Evolutionary conservation across 2,113 vertebrate species (phyloP), one percentile per base, ranked within the genome.

Genomic region (Coptodon rendalli): DNA sequence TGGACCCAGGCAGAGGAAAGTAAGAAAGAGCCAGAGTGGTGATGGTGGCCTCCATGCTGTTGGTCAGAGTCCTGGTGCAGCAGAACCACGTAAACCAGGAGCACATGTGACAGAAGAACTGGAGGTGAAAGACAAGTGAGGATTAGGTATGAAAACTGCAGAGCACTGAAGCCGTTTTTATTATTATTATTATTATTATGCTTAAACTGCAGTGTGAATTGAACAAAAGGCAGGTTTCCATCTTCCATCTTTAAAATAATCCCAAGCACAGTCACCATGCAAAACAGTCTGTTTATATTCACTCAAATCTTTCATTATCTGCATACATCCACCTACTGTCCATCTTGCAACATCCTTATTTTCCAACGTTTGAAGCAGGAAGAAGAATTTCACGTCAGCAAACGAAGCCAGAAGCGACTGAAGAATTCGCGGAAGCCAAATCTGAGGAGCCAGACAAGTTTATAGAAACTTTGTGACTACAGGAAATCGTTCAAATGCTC

Each of bases 11-110:
- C 89, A 98, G 83, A 0, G 98, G 98, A 27, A 98, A 99, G 94
- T 97, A 98, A 91, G 86, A 97, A 52, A 99, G 97, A 54, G 98
- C 98, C 92, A 98, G 94, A 68, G 91, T 95, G 61, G 97, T 97
- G 87, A 99, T 96, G 66, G 96, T 95, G 10, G 97, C 95, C 95
- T 99, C 99, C 96, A 96, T 97, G 93, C 97, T 98, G 97, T 99
- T 99, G 79, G 97, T 98, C 82, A 99, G 96, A 68, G 99, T 99
- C 92, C 99, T 96, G 83, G 98, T 99, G 90, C 97, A 98, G 95
- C 97, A 98, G 93, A 97, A 99, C 98, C 98, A 99, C 0, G 98
- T 98, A 93, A 99, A 99, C 99, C 98, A 99, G 38, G 98, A 99
- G 78, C 97, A 97, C 85, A 99, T 85, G 91, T 99, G 98, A 94